Evolutionary conservation across 2,113 vertebrate genomes (phyloP).

Genomic region (Phaetusa simplex): DNA sequence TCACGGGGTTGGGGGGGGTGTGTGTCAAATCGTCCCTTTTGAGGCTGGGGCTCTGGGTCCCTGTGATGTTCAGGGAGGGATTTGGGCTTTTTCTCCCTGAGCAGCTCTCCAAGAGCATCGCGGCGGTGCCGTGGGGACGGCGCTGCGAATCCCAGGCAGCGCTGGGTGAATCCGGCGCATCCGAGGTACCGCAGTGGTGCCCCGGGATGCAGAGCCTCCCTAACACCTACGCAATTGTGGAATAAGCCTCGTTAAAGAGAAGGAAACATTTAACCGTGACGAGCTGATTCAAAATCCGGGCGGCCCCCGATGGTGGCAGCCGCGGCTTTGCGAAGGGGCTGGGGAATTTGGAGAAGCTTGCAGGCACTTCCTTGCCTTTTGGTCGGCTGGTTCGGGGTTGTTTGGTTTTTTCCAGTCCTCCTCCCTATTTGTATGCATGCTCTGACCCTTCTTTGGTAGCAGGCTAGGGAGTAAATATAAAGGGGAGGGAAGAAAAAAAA

Average conservation of each 20-base stretch:
- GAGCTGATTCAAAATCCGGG: not conserved
- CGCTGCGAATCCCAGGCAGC: not conserved
- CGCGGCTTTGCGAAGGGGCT: not conserved
- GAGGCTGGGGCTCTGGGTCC: fast-evolving
- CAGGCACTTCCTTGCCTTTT: not conserved
- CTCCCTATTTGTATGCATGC: conserved; percentile 68
- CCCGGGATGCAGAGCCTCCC: not conserved
- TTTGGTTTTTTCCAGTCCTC: not conserved
- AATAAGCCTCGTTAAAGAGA: not conserved
- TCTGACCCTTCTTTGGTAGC: conserved; percentile 64
- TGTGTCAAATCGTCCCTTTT: fast-evolving
- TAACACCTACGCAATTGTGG: fast-evolving
- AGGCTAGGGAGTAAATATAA: conserved; percentile 74
- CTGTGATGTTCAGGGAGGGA: not conserved
- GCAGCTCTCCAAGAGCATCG: not conserved
- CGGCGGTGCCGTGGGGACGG: fast-evolving
- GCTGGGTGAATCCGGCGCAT: not conserved
- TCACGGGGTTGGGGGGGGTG: not conserved
- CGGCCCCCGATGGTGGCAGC: not conserved
- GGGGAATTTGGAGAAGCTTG: not conserved
- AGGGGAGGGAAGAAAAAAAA: not conserved
- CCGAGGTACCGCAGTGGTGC: not conserved
- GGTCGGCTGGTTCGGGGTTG: not conserved
- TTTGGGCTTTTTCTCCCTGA: not conserved
- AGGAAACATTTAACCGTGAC: fast-evolving